A percentile compares a stretch with the other conserved stretches of the same genome.
phyloP scores from a whole-genome alignment of 2,888 invertebrate genomes.

The Vesta saturnalis region DNA sequence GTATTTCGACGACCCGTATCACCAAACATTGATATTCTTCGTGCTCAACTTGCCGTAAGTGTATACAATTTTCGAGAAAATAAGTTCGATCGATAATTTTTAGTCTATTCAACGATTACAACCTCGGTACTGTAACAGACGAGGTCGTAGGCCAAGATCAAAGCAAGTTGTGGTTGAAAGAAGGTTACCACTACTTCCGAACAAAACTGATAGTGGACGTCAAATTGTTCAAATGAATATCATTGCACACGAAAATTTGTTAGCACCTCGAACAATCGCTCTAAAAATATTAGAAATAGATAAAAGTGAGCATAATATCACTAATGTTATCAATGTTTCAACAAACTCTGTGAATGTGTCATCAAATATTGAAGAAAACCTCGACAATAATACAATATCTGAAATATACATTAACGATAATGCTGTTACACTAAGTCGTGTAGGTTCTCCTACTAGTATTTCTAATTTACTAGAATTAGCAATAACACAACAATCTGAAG shows the following conservation, averaged over 20 bases:
- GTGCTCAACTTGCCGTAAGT: constrained; percentile 64
- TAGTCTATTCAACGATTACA: constrained; percentile 57
- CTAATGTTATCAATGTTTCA: constrained; percentile 15
- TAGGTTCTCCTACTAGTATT: constrained; percentile 52
- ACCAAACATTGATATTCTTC: constrained; percentile 57
- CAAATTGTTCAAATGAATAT: constrained; percentile 62
- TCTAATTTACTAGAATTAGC: constrained; percentile 51
- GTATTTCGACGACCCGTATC: constrained; percentile 48
- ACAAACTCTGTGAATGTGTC: not conserved
- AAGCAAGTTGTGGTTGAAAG: constrained; percentile 80
- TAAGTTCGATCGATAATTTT: constrained; percentile 12
- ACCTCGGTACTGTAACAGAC: constrained; percentile 60
- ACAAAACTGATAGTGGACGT: constrained; percentile 62
- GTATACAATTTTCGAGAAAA: not conserved
- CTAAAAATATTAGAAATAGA: constrained; percentile 30
- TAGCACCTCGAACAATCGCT: constrained; percentile 21
- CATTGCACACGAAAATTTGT: constrained; percentile 52
- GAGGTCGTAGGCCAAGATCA: constrained; percentile 60
- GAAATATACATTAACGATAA: constrained; percentile 43
- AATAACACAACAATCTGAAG: constrained; percentile 37
- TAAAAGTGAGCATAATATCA: constrained; percentile 27
- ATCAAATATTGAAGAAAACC: no score
- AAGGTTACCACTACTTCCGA: constrained; percentile 74
- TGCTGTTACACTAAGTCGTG: constrained; percentile 46
- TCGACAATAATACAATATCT: not conserved